These are phyloP conservation scores for Apodemia zela DNA, from an alignment of 2,888 invertebrate species.

Conservation along the genomic window DNA sequence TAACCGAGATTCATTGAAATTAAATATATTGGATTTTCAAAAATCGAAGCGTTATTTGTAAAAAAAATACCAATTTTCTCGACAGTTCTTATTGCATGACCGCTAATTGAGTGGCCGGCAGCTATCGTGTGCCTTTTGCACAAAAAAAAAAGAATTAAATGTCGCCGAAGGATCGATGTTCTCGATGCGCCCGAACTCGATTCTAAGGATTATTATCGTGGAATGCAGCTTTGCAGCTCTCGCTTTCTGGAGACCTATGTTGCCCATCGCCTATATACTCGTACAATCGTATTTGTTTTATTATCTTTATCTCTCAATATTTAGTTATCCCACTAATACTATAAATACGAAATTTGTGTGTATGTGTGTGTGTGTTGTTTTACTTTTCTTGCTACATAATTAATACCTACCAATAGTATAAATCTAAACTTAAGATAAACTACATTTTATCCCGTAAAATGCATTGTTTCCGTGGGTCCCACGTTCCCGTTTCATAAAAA, in stretches of 20 bases:
- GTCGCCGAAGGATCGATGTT: constrained; percentile 52
- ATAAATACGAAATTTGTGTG: no score
- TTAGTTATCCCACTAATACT: neutral
- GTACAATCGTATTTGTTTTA: constrained; percentile 54
- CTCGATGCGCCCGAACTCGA: constrained; percentile 42
- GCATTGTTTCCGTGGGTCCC: no score
- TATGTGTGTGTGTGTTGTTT: no score
- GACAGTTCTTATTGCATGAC: constrained; percentile 22
- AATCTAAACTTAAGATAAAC: no score
- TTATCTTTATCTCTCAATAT: constrained; percentile 29
- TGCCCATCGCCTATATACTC: constrained; percentile 37
- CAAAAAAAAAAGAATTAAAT: constrained; percentile 31
- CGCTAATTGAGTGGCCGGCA: constrained; percentile 29
- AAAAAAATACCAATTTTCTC: constrained; percentile 22
- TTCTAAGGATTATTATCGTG: constrained; percentile 66
- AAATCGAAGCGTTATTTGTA: constrained; percentile 1
- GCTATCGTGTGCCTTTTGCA: constrained; percentile 22
- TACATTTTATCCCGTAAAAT: no score
- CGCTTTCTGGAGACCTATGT: constrained; percentile 53
- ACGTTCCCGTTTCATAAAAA: no score
- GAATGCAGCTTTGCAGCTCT: constrained; percentile 71
- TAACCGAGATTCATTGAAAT: constrained; percentile 4
- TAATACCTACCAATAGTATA: no score
- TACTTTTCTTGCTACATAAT: no score
- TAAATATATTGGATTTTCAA: constrained; percentile 10